phyloP scores from a whole-genome alignment of 37 sponge, comb jelly and placozoan species.

The Oscarella lobularis region DNA sequence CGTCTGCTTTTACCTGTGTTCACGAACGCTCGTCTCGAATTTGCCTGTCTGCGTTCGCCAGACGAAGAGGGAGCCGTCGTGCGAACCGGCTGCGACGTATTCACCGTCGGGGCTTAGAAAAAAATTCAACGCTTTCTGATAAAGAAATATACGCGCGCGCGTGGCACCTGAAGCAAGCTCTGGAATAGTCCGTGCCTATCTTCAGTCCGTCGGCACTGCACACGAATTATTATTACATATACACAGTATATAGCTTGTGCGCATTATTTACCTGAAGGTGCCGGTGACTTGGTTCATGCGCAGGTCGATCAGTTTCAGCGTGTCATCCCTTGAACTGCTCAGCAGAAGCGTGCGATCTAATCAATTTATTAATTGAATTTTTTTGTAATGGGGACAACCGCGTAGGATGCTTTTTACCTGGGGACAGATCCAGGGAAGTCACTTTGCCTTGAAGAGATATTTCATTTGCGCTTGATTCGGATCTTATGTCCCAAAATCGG shows the following conservation, averaged over 20 bases:
- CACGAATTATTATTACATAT: not conserved
- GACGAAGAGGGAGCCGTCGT: conserved; percentile 73
- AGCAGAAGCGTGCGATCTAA: conserved; percentile 55
- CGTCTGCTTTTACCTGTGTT: conserved; percentile 36
- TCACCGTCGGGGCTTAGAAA: conserved; percentile 81
- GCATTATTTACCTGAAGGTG: conserved; percentile 41
- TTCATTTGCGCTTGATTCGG: conserved; percentile 33
- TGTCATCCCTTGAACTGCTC: conserved; percentile 74
- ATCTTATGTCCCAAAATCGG: conserved; percentile 80
- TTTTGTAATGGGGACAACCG: too few relatives aligned
- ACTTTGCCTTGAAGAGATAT: conserved; percentile 76
- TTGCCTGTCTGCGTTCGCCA: conserved; percentile 52
- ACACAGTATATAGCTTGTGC: not conserved
- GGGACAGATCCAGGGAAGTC: conserved; percentile 64
- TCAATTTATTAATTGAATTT: not conserved
- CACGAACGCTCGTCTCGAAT: conserved; percentile 27
- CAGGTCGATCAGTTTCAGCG: conserved; percentile 77
- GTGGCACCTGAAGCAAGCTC: conserved; percentile 13
- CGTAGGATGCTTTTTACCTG: conserved; percentile 36
- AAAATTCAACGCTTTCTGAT: not conserved
- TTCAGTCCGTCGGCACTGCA: conserved; percentile 11
- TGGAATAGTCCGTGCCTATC: not conserved
- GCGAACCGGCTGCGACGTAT: conserved; percentile 79
- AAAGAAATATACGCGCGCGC: not conserved
- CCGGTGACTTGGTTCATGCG: conserved; percentile 61